phyloP scores from a whole-genome alignment of 2,797 vertebrate species.

The Pyrocephalus nanus region DNA sequence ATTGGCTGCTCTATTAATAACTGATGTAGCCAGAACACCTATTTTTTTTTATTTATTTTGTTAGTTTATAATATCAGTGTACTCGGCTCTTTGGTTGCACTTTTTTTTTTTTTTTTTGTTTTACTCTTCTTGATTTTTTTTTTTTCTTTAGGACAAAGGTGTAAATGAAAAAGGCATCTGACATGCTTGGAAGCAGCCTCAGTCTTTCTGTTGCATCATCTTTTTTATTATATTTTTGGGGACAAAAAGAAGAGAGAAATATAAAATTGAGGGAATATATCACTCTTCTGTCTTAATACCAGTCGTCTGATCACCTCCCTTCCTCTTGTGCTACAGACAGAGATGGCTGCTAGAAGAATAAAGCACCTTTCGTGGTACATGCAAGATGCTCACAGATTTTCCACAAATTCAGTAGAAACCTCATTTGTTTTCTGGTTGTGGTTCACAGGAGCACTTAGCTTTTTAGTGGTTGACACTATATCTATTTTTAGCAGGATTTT shows the following conservation, averaged over 20 bases:
- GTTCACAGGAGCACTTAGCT: slow-evolving; percentile 66
- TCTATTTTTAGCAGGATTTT: slow-evolving; percentile 77
- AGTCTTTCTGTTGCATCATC: neutral
- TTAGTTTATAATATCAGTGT: neutral
- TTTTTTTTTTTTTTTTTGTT: neutral
- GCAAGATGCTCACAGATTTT: slow-evolving; percentile 45
- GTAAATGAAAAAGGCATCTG: neutral
- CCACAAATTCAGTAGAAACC: slow-evolving; percentile 53
- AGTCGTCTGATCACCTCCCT: neutral
- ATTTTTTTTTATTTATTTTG: neutral
- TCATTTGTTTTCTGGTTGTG: slow-evolving; percentile 69
- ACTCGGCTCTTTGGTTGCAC: neutral
- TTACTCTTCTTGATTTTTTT: neutral
- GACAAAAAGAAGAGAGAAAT: neutral
- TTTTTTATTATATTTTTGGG: neutral
- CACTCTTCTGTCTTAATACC: neutral
- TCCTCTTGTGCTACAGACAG: neutral
- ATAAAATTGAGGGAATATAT: neutral
- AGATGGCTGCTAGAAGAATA: slow-evolving; percentile 22
- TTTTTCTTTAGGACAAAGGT: neutral
- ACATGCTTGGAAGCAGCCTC: neutral
- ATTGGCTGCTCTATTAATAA: neutral
- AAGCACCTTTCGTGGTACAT: slow-evolving; percentile 9
- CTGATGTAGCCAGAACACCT: neutral
- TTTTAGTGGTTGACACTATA: slow-evolving; percentile 69